These are phyloP conservation scores for Abrostola tripartita DNA, from an alignment of 2,888 invertebrate genomes.

Conservation along the genomic window DNA sequence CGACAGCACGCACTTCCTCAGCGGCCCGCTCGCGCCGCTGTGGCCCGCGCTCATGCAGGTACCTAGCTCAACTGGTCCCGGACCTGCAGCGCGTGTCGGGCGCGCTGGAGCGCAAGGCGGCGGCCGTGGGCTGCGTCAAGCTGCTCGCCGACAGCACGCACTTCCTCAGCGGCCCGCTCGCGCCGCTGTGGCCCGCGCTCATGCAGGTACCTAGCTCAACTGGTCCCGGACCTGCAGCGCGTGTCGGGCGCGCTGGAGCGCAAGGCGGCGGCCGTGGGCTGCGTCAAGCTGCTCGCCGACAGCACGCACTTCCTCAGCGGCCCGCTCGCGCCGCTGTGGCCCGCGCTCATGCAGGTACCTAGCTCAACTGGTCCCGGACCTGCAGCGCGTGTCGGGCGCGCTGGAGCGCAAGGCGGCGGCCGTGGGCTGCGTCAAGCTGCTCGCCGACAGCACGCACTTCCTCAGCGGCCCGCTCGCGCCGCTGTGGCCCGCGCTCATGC, in stretches of 20 bases:
- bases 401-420: slow-evolving; percentile 97
- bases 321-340: slow-evolving; percentile 90
- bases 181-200: slow-evolving; percentile 86
- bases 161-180: slow-evolving; percentile 88
- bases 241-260: slow-evolving; percentile 94
- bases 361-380: slow-evolving; percentile 94
- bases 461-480: slow-evolving; percentile 87
- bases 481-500: slow-evolving; percentile 84
- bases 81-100: slow-evolving; percentile 96
- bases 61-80: too few species aligned
- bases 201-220: too few species aligned
- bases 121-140: slow-evolving; percentile 96
- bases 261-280: slow-evolving; percentile 97
- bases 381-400: slow-evolving; percentile 94
- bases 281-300: slow-evolving; percentile 95
- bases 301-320: slow-evolving; percentile 89
- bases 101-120: slow-evolving; percentile 95
- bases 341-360: slow-evolving; percentile 61
- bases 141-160: slow-evolving; percentile 93
- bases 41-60: slow-evolving; percentile 84
- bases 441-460: slow-evolving; percentile 93
- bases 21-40: slow-evolving; percentile 87
- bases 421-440: slow-evolving; percentile 95
- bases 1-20: slow-evolving; percentile 91
- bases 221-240: slow-evolving; percentile 95